Conservation (phyloP, 1,140 invertebrate genomes). For the Potamilus streckersoni region DNA sequence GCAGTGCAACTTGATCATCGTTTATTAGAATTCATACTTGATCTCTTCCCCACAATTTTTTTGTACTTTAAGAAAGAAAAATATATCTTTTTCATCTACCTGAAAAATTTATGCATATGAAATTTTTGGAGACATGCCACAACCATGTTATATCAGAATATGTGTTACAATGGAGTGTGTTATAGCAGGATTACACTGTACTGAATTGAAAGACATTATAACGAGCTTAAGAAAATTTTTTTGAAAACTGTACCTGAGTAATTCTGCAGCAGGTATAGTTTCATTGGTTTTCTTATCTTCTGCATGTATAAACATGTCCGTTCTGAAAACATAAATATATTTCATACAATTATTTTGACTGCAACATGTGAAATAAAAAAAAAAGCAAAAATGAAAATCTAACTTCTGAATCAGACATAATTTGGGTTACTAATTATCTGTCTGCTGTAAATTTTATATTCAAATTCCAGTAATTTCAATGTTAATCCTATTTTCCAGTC, state of each 20-base stretch:
- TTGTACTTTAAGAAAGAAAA: too few relatives aligned
- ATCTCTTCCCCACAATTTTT: too few relatives aligned
- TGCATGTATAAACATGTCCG: conserved; percentile 92
- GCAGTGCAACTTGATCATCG: too few relatives aligned
- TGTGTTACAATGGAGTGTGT: not conserved
- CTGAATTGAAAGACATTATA: not conserved
- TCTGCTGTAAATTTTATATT: not conserved
- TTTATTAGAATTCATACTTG: too few relatives aligned
- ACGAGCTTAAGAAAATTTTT: not conserved
- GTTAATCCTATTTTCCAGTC: not conserved
- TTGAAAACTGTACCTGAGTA: conserved; percentile 59
- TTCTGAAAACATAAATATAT: conserved; percentile 67
- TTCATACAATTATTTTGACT: conserved; percentile 5
- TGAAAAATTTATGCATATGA: not conserved
- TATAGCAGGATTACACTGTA: not conserved
- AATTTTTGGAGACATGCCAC: not conserved
- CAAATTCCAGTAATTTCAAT: not conserved
- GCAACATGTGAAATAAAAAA: not conserved
- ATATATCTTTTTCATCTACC: too few relatives aligned
- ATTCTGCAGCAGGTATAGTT: conserved; percentile 78
- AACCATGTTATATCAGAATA: too few relatives aligned
- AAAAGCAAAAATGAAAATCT: not conserved
- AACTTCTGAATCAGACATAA: too few relatives aligned
- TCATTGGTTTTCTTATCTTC: conserved; percentile 91
- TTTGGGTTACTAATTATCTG: not conserved